Percentiles rank a stretch among this genome's conserved stretches.
These are phyloP conservation scores for Siniperca obscura DNA, from an alignment of 2,797 vertebrate species.

Conservation along the genomic window DNA sequence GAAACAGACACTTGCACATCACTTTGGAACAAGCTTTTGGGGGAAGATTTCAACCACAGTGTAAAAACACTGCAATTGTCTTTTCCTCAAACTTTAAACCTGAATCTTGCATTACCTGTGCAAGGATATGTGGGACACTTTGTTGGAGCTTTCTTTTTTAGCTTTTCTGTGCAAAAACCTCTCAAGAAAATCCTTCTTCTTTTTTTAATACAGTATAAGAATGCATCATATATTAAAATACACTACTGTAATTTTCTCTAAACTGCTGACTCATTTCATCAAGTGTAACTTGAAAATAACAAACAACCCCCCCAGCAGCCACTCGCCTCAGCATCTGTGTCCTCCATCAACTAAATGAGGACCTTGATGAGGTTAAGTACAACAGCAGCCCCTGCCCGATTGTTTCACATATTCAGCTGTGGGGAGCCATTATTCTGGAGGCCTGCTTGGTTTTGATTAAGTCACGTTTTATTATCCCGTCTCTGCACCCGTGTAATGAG, in stretches of 20 bases:
- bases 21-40: constrained; percentile 75
- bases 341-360: constrained; percentile 74
- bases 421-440: constrained; percentile 84
- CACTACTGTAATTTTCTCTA: constrained; percentile 56
- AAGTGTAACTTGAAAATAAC: constrained; percentile 70
- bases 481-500: constrained; percentile 84
- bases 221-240: constrained; percentile 44
- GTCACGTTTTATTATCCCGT: constrained; percentile 86
- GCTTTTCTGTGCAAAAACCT: background rate
- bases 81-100: constrained; percentile 57
- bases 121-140: constrained; percentile 8
- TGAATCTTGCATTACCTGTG: constrained; percentile 32
- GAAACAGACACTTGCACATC: constrained; percentile 84
- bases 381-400: constrained; percentile 72
- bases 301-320: constrained; percentile 59
- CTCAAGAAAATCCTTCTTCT: background rate
- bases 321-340: constrained; percentile 50
- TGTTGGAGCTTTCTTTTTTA: constrained; percentile 7
- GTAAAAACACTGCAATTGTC: constrained; percentile 45
- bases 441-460: constrained; percentile 85
- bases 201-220: constrained; percentile 39
- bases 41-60: constrained; percentile 60
- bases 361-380: constrained; percentile 80
- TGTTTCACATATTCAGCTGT: constrained; percentile 82
- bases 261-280: constrained; percentile 75